Conservation (phyloP, 2,888 invertebrate species). For the Apamea anceps region DNA sequence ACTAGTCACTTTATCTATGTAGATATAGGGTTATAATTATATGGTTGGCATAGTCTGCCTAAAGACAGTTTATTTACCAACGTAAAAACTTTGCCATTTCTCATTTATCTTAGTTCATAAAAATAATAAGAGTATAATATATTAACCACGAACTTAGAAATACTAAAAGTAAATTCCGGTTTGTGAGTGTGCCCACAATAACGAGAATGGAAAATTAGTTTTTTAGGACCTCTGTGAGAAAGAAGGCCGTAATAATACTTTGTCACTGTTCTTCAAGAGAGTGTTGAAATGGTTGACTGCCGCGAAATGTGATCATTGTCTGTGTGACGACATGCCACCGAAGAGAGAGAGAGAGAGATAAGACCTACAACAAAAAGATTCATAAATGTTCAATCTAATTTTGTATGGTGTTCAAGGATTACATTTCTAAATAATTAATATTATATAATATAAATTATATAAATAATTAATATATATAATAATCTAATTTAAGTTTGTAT, state of each 20-base stretch:
- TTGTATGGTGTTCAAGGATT: too few relatives aligned
- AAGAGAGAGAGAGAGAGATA: too few relatives aligned
- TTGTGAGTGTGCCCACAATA: neutral
- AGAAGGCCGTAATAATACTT: neutral
- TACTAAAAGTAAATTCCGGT: conserved; percentile 11
- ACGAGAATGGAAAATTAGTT: neutral
- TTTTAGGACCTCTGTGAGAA: neutral
- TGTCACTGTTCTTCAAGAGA: neutral
- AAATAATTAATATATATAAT: too few relatives aligned
- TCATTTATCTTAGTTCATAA: neutral
- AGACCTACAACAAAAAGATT: neutral
- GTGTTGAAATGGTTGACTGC: neutral
- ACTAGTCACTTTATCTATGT: neutral
- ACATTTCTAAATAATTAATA: neutral
- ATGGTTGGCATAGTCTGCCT: neutral
- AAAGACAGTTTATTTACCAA: neutral
- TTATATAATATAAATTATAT: too few relatives aligned
- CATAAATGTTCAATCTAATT: neutral
- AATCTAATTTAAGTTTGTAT: neutral
- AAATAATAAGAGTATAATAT: conserved; percentile 13
- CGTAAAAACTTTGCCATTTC: neutral
- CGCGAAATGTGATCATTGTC: neutral
- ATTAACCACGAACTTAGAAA: conserved; percentile 18
- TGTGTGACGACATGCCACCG: neutral
- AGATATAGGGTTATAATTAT: neutral